Evolutionary conservation across 2,113 vertebrate genomes (phyloP).

Genomic region (cattle (Bos taurus)): DNA sequence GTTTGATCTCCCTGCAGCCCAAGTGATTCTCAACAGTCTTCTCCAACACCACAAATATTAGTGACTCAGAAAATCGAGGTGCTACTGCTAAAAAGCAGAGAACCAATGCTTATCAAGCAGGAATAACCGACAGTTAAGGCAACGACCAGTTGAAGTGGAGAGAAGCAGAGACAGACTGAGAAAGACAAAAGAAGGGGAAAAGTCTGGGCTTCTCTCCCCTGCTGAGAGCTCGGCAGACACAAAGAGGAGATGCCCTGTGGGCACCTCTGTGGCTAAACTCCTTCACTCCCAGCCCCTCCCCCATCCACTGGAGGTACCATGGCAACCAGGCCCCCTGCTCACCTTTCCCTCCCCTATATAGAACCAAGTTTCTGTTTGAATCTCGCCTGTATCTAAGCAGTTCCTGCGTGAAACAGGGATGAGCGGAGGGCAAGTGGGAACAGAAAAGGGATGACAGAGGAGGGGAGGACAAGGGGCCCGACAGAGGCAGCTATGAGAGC

Average conservation of each 20-base stretch:
- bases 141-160: background rate
- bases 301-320: background rate
- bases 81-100: background rate
- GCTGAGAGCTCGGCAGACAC: background rate
- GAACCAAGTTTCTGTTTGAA: slow-evolving; percentile 51
- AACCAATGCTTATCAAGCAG: background rate
- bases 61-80: background rate
- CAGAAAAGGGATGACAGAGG: background rate
- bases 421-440: slow-evolving; percentile 55
- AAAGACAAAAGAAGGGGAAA: background rate
- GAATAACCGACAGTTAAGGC: background rate
- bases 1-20: background rate
- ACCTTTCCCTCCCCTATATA: background rate
- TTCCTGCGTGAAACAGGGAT: slow-evolving; percentile 18
- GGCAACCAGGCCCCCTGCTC: slow-evolving; percentile 31
- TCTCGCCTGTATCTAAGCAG: background rate
- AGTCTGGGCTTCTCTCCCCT: background rate
- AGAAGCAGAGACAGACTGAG: background rate
- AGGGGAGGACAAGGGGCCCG: background rate
- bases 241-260: background rate
- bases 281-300: background rate
- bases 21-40: background rate
- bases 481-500: background rate
- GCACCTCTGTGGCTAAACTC: background rate
- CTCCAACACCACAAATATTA: background rate